phyloP scores from a whole-genome alignment of 23 tunicate species.

The Pegea sp. region DNA sequence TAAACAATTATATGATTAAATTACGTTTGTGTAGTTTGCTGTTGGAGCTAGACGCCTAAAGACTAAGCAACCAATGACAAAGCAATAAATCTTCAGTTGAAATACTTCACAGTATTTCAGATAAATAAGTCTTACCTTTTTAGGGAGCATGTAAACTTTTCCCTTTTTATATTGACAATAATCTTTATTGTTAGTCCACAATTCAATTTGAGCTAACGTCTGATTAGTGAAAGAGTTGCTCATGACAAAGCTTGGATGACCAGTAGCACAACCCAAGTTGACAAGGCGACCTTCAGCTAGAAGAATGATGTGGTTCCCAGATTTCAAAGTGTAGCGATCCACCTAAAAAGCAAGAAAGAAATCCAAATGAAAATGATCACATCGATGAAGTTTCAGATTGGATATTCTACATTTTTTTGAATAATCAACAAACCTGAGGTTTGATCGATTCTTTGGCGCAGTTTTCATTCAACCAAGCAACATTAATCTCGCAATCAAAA shows the following conservation, averaged over 20 bases:
- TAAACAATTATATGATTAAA: too few relatives aligned
- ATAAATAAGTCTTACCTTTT: slow-evolving; percentile 58
- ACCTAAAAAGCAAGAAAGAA: slow-evolving; percentile 22
- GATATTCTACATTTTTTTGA: background rate
- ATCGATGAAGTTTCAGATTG: background rate
- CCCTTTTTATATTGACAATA: slow-evolving; percentile 50
- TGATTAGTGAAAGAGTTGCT: slow-evolving; percentile 95
- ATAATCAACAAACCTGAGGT: slow-evolving; percentile 38
- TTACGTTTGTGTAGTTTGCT: too few relatives aligned
- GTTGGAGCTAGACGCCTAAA: too few relatives aligned
- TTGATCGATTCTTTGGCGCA: slow-evolving; percentile 57
- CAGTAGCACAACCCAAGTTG: slow-evolving; percentile 92
- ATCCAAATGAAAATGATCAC: background rate
- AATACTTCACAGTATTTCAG: too few relatives aligned
- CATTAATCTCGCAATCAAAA: slow-evolving; percentile 84
- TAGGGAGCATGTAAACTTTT: slow-evolving; percentile 89
- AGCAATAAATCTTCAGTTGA: too few relatives aligned
- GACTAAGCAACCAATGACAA: too few relatives aligned
- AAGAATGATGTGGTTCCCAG: slow-evolving; percentile 74
- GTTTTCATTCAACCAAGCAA: slow-evolving; percentile 83
- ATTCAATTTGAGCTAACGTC: slow-evolving; percentile 87
- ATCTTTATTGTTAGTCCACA: slow-evolving; percentile 54
- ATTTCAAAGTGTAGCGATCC: slow-evolving; percentile 36
- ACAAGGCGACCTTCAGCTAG: slow-evolving; percentile 95
- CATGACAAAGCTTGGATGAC: slow-evolving; percentile 98